Conservation (phyloP, 2,888 invertebrate species). For the Andrena dorsata region DNA sequence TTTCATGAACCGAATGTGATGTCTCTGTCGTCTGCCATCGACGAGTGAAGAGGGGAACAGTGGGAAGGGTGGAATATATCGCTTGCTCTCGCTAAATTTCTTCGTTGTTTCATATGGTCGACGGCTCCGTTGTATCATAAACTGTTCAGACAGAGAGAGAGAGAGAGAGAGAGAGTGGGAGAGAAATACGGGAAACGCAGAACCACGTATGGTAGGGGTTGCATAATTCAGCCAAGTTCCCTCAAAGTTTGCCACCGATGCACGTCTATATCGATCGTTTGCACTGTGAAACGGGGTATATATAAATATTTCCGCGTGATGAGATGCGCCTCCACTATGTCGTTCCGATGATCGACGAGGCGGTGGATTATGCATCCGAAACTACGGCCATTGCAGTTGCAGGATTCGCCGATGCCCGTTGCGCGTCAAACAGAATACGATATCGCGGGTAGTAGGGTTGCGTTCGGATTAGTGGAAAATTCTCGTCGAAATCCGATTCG, state of each 20-base stretch:
- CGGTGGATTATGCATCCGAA: slow-evolving; percentile 41
- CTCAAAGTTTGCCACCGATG: slow-evolving; percentile 50
- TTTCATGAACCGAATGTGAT: too few relatives aligned
- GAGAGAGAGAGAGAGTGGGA: not conserved
- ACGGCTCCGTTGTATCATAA: not conserved
- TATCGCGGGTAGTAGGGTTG: slow-evolving; percentile 5
- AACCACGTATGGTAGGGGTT: slow-evolving; percentile 4
- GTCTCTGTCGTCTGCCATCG: too few relatives aligned
- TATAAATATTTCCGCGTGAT: slow-evolving; percentile 59
- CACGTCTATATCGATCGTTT: slow-evolving; percentile 45
- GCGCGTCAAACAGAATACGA: slow-evolving; percentile 19
- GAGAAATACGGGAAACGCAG: slow-evolving; percentile 9
- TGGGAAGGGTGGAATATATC: too few relatives aligned
- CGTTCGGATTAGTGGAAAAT: not conserved
- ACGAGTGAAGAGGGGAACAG: too few relatives aligned
- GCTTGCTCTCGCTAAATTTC: too few relatives aligned
- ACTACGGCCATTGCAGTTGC: slow-evolving; percentile 17
- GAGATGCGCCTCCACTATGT: slow-evolving; percentile 38
- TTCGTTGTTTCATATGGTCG: not conserved
- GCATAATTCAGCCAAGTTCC: slow-evolving; percentile 48
- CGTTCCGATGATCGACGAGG: slow-evolving; percentile 49
- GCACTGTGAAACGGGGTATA: slow-evolving; percentile 21
- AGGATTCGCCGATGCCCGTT: slow-evolving; percentile 9
- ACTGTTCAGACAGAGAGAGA: slow-evolving; percentile 24
- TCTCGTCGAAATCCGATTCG: not conserved